phyloP scores from a whole-genome alignment of 2,113 vertebrate species.

The Holacanthus passer region DNA sequence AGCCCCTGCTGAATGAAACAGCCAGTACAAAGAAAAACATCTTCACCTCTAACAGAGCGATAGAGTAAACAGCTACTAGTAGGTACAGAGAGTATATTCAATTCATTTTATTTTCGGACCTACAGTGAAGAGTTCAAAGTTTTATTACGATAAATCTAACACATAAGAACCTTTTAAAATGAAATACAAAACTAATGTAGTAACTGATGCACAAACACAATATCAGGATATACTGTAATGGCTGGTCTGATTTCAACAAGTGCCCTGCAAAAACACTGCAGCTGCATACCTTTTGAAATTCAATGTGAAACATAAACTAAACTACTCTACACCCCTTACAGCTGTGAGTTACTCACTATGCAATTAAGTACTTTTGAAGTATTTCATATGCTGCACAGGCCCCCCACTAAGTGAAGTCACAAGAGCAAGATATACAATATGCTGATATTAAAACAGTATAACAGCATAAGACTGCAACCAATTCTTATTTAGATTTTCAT shows the following conservation, averaged over 20 bases:
- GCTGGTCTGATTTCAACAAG: background rate
- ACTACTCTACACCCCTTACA: background rate
- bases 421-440: background rate
- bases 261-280: background rate
- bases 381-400: background rate
- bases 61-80: background rate
- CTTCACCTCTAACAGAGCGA: background rate
- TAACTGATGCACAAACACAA: background rate
- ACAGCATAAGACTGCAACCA: background rate
- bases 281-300: background rate
- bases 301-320: background rate
- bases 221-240: background rate
- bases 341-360: background rate
- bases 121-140: background rate
- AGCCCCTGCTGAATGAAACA: conserved; percentile 56
- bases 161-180: background rate
- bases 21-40: conserved; percentile 1
- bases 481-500: background rate
- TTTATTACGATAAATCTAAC: background rate
- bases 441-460: background rate
- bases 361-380: background rate
- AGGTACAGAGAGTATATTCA: background rate
- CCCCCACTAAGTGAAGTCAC: background rate
- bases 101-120: background rate
- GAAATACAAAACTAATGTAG: background rate